These are phyloP conservation scores for Microcebus lehilahytsara DNA, from an alignment of 2,113 vertebrate species.

Conservation along the genomic window DNA sequence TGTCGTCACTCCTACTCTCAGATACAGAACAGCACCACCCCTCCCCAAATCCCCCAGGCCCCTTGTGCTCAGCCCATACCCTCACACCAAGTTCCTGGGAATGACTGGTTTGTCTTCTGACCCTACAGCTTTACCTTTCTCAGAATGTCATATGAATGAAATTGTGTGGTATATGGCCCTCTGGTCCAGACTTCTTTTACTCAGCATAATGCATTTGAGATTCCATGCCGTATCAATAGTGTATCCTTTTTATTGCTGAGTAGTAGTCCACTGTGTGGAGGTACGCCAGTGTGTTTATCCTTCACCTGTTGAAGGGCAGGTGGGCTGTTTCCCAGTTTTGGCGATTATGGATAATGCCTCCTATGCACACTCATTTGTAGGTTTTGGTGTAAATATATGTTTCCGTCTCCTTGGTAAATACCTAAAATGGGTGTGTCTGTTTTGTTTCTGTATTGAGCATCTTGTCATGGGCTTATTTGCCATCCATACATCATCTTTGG, in stretches of 20 bases:
- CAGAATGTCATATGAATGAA: background rate
- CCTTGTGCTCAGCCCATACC: accelerated
- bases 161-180: background rate
- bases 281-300: background rate
- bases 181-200: background rate
- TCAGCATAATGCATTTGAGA: background rate
- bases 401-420: background rate
- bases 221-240: background rate
- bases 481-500: background rate
- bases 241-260: background rate
- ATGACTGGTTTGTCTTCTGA: background rate
- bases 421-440: too few species aligned
- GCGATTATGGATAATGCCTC: background rate
- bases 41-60: background rate
- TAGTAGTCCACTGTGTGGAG: background rate
- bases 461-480: background rate
- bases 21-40: background rate
- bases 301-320: background rate
- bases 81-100: background rate
- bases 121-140: background rate
- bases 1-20: accelerated
- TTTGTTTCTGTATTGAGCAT: background rate
- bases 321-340: background rate
- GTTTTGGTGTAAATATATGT: background rate
- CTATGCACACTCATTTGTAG: background rate